These are phyloP conservation scores for Harpegnathos saltator DNA, from an alignment of 1,140 invertebrate genomes.

Conservation along the genomic window DNA sequence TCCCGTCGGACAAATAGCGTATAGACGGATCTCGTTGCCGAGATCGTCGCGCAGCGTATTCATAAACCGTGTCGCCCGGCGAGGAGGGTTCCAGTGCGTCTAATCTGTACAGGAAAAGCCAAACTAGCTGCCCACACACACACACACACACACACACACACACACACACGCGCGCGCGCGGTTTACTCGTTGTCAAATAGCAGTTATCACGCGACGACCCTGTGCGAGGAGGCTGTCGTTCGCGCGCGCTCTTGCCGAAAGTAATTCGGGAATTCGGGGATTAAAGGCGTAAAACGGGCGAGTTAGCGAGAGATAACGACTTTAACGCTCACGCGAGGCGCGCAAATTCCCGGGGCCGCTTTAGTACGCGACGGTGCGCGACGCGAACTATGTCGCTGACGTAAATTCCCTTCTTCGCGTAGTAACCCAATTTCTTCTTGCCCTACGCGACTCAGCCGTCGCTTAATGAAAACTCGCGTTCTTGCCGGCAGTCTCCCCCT, in stretches of 20 bases:
- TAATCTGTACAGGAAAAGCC: too few species aligned
- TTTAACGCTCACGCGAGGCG: slow-evolving; percentile 45
- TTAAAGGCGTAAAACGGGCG: slow-evolving; percentile 4
- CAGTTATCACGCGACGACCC: too few species aligned
- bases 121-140: too few species aligned
- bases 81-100: background rate
- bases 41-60: background rate
- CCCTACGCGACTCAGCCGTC: slow-evolving; percentile 31
- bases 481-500: background rate
- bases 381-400: slow-evolving; percentile 51
- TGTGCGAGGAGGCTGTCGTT: too few species aligned
- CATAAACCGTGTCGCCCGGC: background rate
- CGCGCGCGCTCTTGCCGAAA: background rate
- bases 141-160: too few species aligned
- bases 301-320: slow-evolving; percentile 35
- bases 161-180: too few species aligned
- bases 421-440: slow-evolving; percentile 57
- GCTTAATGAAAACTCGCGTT: slow-evolving; percentile 56
- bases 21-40: slow-evolving; percentile 32
- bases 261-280: slow-evolving; percentile 10
- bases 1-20: slow-evolving; percentile 17
- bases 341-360: slow-evolving; percentile 27
- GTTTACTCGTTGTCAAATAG: too few species aligned
- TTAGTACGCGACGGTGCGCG: slow-evolving; percentile 25
- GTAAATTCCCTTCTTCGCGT: slow-evolving; percentile 56